phyloP scores from a whole-genome alignment of 2,113 vertebrate species.

The Marmota monax region DNA sequence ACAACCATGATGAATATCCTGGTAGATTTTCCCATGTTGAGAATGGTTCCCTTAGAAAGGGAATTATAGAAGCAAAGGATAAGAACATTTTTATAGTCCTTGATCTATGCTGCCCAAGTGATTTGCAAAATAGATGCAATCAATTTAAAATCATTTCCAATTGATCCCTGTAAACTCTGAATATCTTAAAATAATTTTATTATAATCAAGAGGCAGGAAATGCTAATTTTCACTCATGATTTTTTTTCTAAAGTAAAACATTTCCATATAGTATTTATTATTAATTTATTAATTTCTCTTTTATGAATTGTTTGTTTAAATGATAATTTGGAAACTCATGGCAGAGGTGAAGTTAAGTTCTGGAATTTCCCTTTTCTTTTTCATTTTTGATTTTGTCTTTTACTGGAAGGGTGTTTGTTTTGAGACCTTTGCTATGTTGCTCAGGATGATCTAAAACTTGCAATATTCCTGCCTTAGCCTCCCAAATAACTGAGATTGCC shows the following conservation, averaged over 20 bases:
- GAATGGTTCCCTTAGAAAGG: neutral
- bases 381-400: neutral
- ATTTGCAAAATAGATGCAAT: neutral
- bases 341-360: neutral
- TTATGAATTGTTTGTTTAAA: neutral
- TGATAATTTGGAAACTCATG: neutral
- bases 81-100: neutral
- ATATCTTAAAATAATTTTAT: neutral
- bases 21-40: neutral
- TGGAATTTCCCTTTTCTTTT: neutral
- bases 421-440: neutral
- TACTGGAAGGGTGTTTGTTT: neutral
- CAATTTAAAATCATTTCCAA: neutral
- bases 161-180: neutral
- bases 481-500: neutral
- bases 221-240: neutral
- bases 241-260: neutral
- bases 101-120: neutral
- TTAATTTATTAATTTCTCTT: neutral
- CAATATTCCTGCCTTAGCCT: neutral
- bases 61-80: neutral
- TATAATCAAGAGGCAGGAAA: neutral
- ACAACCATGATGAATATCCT: neutral
- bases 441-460: neutral
- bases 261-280: neutral